These are phyloP conservation scores for Speoplatyrhinus poulsoni DNA, from an alignment of 2,113 vertebrate genomes.

Conservation along the genomic window DNA sequence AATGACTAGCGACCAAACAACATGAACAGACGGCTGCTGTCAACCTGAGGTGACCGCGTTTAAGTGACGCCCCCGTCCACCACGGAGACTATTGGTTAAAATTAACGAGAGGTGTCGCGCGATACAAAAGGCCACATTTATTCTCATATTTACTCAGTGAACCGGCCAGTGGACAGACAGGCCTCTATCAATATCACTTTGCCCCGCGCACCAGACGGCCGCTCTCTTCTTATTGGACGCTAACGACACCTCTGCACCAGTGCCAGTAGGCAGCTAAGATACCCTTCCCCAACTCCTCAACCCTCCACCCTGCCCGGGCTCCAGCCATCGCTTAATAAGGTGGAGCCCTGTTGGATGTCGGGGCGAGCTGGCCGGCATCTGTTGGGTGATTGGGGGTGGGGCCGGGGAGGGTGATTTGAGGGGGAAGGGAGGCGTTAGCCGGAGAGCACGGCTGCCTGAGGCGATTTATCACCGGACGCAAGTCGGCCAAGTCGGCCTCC, in stretches of 20 bases:
- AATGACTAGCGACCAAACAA: slow-evolving; percentile 10
- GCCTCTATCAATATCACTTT: slow-evolving; percentile 78
- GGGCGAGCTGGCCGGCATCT: slow-evolving; percentile 65
- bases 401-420: slow-evolving; percentile 9
- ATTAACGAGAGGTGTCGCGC: slow-evolving; percentile 61
- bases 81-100: slow-evolving; percentile 54
- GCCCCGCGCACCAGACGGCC: slow-evolving; percentile 34
- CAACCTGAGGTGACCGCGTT: slow-evolving; percentile 46
- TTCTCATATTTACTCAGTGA: slow-evolving; percentile 71
- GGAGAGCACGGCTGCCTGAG: slow-evolving; percentile 58
- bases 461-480: slow-evolving; percentile 70
- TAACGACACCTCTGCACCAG: slow-evolving; percentile 70
- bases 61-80: slow-evolving; percentile 44
- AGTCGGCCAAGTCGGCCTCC: slow-evolving; percentile 43
- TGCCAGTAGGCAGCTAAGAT: slow-evolving; percentile 46
- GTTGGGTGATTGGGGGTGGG: slow-evolving; percentile 51
- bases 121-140: slow-evolving; percentile 71
- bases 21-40: slow-evolving; percentile 61
- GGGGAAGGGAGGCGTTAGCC: slow-evolving; percentile 1
- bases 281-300: not conserved
- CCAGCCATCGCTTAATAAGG: slow-evolving; percentile 68
- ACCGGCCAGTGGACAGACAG: slow-evolving; percentile 53
- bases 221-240: slow-evolving; percentile 62
- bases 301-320: slow-evolving; percentile 40
- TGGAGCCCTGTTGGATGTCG: slow-evolving; percentile 52